phyloP scores from a whole-genome alignment of 53 echinoderm and acorn worm species.

The Hippasteria phrygiana region DNA sequence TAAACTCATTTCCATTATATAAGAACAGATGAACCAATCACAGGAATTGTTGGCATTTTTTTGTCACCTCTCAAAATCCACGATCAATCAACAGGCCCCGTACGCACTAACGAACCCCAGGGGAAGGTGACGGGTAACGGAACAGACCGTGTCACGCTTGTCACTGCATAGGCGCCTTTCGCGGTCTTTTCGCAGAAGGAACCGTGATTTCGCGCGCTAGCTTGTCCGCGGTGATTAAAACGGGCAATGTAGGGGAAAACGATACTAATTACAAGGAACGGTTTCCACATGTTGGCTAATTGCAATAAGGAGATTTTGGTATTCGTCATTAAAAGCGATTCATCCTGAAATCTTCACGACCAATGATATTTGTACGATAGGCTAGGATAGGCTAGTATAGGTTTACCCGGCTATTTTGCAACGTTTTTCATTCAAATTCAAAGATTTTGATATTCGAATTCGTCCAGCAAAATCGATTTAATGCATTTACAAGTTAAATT shows the following conservation, averaged over 20 bases:
- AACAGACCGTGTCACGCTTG: background rate
- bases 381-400: too few species aligned
- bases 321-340: background rate
- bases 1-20: too few species aligned
- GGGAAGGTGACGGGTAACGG: background rate
- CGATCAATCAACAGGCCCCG: background rate
- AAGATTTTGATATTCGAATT: too few species aligned
- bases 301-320: background rate
- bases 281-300: background rate
- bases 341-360: too few species aligned
- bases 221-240: background rate
- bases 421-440: too few species aligned
- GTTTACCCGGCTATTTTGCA: too few species aligned
- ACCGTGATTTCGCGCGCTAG: conserved; percentile 3
- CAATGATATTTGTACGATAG: too few species aligned
- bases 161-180: background rate
- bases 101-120: background rate
- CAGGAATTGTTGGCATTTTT: background rate
- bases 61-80: background rate
- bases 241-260: background rate
- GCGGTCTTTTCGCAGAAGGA: background rate
- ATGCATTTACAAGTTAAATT: too few species aligned
- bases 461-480: too few species aligned
- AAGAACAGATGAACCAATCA: background rate
- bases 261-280: conserved; percentile 10